Evolutionary conservation across 64 coral and sea anemone genomes (phyloP).

Genomic region (Cladopsammia gracilis): DNA sequence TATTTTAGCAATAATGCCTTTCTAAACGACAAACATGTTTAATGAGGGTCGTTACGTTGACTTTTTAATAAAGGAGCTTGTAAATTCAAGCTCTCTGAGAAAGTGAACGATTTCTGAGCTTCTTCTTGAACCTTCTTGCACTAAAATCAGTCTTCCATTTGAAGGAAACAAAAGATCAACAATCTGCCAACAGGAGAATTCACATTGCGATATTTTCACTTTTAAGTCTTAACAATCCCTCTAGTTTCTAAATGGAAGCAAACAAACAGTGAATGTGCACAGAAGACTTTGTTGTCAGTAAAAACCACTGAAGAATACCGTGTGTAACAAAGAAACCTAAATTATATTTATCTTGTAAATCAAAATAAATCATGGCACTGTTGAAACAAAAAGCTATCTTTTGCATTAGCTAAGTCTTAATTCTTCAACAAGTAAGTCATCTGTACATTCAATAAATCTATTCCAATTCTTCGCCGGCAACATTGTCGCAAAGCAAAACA

Average conservation of each 20-base stretch:
- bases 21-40: too few relatives aligned
- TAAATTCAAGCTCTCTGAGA: too few relatives aligned
- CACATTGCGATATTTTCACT: not conserved
- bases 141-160: too few relatives aligned
- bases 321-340: not conserved
- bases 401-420: not conserved
- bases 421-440: not conserved
- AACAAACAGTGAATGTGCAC: not conserved
- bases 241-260: not conserved
- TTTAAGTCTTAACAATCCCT: not conserved
- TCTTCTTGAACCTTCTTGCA: too few relatives aligned
- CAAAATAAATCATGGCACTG: constrained; percentile 26
- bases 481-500: too few relatives aligned
- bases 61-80: too few relatives aligned
- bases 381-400: constrained; percentile 3
- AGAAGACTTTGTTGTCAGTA: not conserved
- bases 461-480: too few relatives aligned
- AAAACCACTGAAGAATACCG: not conserved
- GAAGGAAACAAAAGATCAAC: not conserved
- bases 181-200: not conserved
- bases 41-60: too few relatives aligned
- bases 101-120: too few relatives aligned
- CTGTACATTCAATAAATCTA: not conserved
- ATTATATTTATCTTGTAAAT: constrained; percentile 19
- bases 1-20: too few relatives aligned